Evolutionary conservation across 53 echinoderm and acorn worm species (phyloP), one percentile per base, ranked within the genome.

Genomic region (Astropecten irregularis): DNA sequence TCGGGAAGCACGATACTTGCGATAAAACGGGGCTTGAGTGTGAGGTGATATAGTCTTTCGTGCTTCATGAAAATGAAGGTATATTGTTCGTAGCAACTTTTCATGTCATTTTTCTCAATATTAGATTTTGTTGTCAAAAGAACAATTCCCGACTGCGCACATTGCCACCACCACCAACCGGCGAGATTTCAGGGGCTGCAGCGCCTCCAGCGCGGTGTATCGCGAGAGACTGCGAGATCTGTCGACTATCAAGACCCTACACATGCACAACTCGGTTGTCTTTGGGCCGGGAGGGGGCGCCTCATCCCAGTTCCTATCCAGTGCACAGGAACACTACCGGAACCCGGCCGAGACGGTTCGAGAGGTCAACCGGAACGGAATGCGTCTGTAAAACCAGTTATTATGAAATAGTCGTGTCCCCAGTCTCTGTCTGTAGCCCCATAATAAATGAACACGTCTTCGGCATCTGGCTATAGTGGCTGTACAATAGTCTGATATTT

Each of bases 91-190:
- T n/a, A n/a, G n/a, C n/a, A n/a, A n/a, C n/a, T n/a, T n/a, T n/a
- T n/a, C n/a, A n/a, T n/a, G n/a, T n/a, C n/a, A n/a, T n/a, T n/a
- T n/a, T 42, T 42, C 11, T 42, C 42, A 42, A 42, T 11, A 6
- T 18, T 19, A 79, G 79, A 79, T 61, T 46, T 30, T 79, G 13
- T 30, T 79, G n/a, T 47, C 79, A 7, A 42, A 20, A 48, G 86
- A 85, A 37, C 86, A 85, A 38, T 76, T 85, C 35, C 76, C 84
- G 5, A 51, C 66, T 26, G 76, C 71, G 18, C 83, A 63, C 19
- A 55, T 54, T 25, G 88, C 82, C 18, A 70, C 90, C 36, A 90
- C 85, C 50, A 90, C 90, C 18, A 77, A 90, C 30, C 84, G 69
- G 35, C 54, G 77, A 22, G 85, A 90, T 27, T 90, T 76, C 49